Evolutionary conservation across 2,113 vertebrate species (phyloP), one percentile per base, ranked within the genome.

Genomic region (Balaenoptera acutorostrata): DNA sequence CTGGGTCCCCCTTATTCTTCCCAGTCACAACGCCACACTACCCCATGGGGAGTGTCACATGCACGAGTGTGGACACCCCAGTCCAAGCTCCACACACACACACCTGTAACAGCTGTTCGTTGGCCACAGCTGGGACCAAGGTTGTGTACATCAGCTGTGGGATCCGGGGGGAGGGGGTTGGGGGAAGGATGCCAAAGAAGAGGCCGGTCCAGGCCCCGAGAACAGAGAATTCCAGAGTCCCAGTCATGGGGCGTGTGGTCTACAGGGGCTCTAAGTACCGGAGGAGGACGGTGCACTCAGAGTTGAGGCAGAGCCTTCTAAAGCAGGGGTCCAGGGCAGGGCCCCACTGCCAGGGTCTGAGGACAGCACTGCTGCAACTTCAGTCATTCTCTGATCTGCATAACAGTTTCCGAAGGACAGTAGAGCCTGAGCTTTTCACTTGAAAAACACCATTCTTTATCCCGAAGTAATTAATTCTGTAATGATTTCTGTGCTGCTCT

Each of bases 401-500:
- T 57, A 80, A 13, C 3, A 29, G 12, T 6, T 41, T 52, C 63
- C 33, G 2, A 55, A 10, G n/a, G 33, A 87, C 18, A 77, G 39
- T 21, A 94, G 29, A 86, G 29, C 12, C 33, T 8, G 2, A 39
- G 39, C 2, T 25, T 84, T 78, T 72, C 93, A 72, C 33, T 52
- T 74, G 68, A 80, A 82, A 96, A 96, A 92, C 17, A 82, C 44
- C 66, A 87, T 44, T 20, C 18, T 83, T 90, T 9, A 95, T 82
- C 72, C 41, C 6, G 8, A 63, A 91, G 18, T 66, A 46, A 88
- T 91, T 93, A 83, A 84, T 93, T 74, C 61, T 78, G 29, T 74
- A 59, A 39, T 9, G 8, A 66, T 93, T 90, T 83, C 68, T 72
- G 15, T 68, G 29, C 36, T 55, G 29, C 14, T 75, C 17, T 96